Percentiles rank a stretch among this genome's conserved stretches.
Conservation (phyloP, 2,797 vertebrate species). For the Hafferia zeledoni region DNA sequence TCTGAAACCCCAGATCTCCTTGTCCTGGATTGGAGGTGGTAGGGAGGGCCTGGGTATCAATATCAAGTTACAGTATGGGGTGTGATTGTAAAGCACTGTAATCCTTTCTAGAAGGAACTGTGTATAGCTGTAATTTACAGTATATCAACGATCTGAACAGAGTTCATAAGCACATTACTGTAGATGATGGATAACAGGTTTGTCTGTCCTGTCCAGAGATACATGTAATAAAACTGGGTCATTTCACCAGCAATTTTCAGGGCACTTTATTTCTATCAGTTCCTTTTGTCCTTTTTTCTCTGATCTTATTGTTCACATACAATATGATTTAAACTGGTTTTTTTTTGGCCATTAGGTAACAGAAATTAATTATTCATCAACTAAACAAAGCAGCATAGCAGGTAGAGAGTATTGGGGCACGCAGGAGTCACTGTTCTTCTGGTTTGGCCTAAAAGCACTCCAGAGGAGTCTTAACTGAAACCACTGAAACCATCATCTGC, state of each 20-base stretch:
- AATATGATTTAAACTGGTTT: background rate
- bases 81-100: background rate
- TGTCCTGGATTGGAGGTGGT: background rate
- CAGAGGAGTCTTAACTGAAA: background rate
- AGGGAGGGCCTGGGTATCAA: background rate
- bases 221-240: background rate
- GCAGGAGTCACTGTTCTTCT: background rate
- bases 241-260: background rate
- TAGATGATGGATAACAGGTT: background rate
- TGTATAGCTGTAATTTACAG: background rate
- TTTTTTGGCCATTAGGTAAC: background rate
- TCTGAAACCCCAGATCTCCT: background rate
- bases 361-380: background rate
- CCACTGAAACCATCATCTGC: background rate
- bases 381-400: background rate
- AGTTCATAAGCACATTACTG: background rate
- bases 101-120: background rate
- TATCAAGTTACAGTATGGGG: too few species aligned
- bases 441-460: background rate
- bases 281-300: background rate
- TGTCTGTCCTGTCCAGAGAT: background rate
- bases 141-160: background rate
- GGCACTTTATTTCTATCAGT: background rate
- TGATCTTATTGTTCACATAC: background rate
- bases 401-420: background rate